phyloP scores from a whole-genome alignment of 64 coral and sea anemone species.

The Montipora cactus region DNA sequence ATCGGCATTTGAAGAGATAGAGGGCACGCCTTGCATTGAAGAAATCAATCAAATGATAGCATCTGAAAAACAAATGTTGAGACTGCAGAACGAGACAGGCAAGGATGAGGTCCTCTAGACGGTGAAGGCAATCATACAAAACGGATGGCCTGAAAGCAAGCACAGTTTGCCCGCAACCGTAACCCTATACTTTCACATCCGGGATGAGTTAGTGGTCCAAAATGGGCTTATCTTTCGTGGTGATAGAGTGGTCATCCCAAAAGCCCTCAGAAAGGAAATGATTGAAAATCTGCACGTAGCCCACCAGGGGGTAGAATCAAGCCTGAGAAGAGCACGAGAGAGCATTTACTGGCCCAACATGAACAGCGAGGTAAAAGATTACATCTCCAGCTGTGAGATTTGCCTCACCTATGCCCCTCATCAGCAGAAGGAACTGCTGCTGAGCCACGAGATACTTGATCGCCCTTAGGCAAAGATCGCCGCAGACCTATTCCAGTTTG shows the following conservation, averaged over 20 bases:
- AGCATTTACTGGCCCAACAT: too few species aligned
- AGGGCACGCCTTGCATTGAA: not conserved
- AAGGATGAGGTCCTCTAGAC: conserved; percentile 1
- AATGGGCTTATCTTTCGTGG: conserved; percentile 26
- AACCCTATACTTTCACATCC: conserved; percentile 17
- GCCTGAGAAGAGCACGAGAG: conserved; percentile 30
- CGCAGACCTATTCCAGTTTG: too few species aligned
- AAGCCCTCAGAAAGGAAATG: conserved; percentile 12
- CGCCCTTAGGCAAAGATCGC: too few species aligned
- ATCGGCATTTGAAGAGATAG: conserved; percentile 4
- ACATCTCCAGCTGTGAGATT: too few species aligned
- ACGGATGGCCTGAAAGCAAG: not conserved
- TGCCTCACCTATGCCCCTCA: too few species aligned
- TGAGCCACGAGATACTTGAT: too few species aligned
- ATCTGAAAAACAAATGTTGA: not conserved
- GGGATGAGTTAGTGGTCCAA: conserved; percentile 15
- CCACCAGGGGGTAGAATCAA: conserved; percentile 3
- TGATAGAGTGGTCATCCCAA: conserved; percentile 28
- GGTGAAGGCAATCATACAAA: not conserved
- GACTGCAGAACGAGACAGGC: not conserved
- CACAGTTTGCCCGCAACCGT: not conserved
- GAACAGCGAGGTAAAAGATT: too few species aligned
- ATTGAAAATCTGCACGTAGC: conserved; percentile 32
- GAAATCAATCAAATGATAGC: not conserved
- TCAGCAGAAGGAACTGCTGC: too few species aligned